phyloP scores from a whole-genome alignment of 2,797 vertebrate species.

The Coregonus sp. region DNA sequence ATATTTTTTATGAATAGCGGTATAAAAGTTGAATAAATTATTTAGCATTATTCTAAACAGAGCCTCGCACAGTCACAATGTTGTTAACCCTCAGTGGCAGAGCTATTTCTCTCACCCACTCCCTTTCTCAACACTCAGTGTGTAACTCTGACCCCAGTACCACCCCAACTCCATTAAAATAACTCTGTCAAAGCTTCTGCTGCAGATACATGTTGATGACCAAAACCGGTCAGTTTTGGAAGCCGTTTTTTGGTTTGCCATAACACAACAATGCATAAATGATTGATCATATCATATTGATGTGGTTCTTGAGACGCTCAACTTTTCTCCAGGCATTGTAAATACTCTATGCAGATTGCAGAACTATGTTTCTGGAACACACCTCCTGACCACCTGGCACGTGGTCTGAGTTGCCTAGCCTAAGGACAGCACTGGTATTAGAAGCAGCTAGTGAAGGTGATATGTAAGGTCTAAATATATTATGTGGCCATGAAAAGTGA shows the following conservation, averaged over 20 bases:
- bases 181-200: neutral
- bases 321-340: neutral
- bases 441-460: neutral
- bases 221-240: neutral
- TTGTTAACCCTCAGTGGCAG: neutral
- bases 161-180: neutral
- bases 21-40: too few relatives aligned
- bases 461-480: neutral
- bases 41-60: too few relatives aligned
- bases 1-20: too few relatives aligned
- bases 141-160: neutral
- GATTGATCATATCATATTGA: neutral
- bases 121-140: neutral
- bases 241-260: neutral
- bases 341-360: neutral
- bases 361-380: neutral
- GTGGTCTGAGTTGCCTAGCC: neutral
- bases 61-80: neutral
- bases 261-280: neutral
- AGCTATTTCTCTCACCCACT: neutral
- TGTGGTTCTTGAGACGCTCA: neutral
- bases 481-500: neutral
- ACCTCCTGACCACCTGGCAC: neutral
- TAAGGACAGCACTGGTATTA: neutral
- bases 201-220: neutral